phyloP scores from a whole-genome alignment of 1,140 invertebrate genomes.

The Cydia fagiglandana region DNA sequence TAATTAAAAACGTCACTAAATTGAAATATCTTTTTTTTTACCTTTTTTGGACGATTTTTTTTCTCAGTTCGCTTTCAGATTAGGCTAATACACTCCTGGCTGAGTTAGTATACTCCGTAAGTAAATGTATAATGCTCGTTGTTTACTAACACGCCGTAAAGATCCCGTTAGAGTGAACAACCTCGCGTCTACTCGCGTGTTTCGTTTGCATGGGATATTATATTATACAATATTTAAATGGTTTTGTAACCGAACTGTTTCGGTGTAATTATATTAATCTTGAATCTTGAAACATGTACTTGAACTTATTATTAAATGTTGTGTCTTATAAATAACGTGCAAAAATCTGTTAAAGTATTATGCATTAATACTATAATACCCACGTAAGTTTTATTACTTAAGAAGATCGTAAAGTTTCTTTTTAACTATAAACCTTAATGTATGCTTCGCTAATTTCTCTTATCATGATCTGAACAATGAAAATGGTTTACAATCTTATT shows the following conservation, averaged over 20 bases:
- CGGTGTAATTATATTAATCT: neutral
- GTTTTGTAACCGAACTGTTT: neutral
- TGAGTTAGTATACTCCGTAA: neutral
- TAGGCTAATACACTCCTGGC: too few relatives aligned
- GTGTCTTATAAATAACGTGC: too few relatives aligned
- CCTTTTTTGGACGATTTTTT: too few relatives aligned
- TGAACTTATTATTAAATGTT: neutral
- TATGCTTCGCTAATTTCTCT: conserved; percentile 9
- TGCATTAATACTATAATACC: too few relatives aligned
- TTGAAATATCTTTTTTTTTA: too few relatives aligned
- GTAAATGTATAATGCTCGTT: neutral
- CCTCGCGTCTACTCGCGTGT: neutral
- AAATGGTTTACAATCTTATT: neutral
- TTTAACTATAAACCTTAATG: neutral
- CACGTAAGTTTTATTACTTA: neutral
- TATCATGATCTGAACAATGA: conserved; percentile 1
- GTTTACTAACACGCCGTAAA: conserved; percentile 9
- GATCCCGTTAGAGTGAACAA: conserved; percentile 7
- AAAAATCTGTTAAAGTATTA: too few relatives aligned
- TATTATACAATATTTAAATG: conserved; percentile 8
- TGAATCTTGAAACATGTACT: too few relatives aligned
- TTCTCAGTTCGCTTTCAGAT: too few relatives aligned
- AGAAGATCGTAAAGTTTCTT: neutral
- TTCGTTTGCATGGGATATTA: neutral
- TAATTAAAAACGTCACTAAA: too few relatives aligned